These are phyloP conservation scores for Brachyrhaphis roseni DNA, from an alignment of 2,797 vertebrate genomes.

Conservation along the genomic window DNA sequence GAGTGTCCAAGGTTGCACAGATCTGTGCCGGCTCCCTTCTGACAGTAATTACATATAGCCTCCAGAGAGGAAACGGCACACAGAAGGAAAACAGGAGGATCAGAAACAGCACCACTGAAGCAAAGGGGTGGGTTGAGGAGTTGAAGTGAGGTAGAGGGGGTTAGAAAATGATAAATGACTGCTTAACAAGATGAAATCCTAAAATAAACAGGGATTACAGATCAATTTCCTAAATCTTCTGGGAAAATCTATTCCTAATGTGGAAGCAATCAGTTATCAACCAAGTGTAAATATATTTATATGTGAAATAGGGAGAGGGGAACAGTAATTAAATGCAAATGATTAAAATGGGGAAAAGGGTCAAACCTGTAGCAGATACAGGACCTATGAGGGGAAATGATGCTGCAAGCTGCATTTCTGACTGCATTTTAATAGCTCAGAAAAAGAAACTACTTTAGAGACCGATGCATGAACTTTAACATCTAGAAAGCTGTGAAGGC, in stretches of 20 bases:
- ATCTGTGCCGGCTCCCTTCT: constrained; percentile 70
- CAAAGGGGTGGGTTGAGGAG: constrained; percentile 8
- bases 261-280: constrained; percentile 62
- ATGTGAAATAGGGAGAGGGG: constrained; percentile 28
- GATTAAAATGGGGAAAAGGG: constrained; percentile 69
- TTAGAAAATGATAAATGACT: constrained; percentile 60
- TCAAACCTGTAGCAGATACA: constrained; percentile 40
- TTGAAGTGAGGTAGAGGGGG: constrained; percentile 12
- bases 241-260: constrained; percentile 43
- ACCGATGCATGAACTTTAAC: constrained; percentile 16
- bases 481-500: constrained; percentile 10
- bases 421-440: constrained; percentile 23
- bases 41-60: constrained; percentile 80
- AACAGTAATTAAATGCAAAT: constrained; percentile 69
- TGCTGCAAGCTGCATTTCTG: constrained; percentile 48
- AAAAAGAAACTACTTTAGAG: constrained; percentile 32
- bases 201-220: constrained; percentile 68
- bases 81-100: constrained; percentile 40
- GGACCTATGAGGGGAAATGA: constrained; percentile 43
- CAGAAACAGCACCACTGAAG: constrained; percentile 25
- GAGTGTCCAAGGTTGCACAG: constrained; percentile 73
- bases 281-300: constrained; percentile 50
- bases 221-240: constrained; percentile 62
- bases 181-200: constrained; percentile 58
- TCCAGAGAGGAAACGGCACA: constrained; percentile 58